These are phyloP conservation scores for Mechanitis messenoides DNA, from an alignment of 2,888 invertebrate species.

Conservation along the genomic window DNA sequence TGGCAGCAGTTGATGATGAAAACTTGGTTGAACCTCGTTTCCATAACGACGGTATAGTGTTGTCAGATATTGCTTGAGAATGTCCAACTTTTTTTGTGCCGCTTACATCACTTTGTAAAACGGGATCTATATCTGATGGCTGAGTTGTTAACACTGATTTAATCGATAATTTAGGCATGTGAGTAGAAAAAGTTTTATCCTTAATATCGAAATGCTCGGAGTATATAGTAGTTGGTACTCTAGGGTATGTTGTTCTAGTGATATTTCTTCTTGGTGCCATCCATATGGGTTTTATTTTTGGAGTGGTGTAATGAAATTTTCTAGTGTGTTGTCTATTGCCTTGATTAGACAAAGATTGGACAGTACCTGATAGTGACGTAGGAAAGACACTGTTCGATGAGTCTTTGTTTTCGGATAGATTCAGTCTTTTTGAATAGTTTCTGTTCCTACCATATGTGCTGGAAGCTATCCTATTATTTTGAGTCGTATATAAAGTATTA, in stretches of 20 bases:
- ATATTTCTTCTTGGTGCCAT: constrained; percentile 60
- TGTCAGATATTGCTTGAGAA: constrained; percentile 62
- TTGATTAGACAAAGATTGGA: constrained; percentile 36
- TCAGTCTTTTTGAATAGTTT: constrained; percentile 61
- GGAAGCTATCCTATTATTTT: constrained; percentile 44
- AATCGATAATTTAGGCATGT: constrained; percentile 39
- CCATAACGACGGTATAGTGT: constrained; percentile 66
- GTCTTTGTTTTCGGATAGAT: constrained; percentile 53
- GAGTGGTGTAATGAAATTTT: constrained; percentile 62
- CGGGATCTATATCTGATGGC: constrained; percentile 70
- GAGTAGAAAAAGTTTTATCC: constrained; percentile 46
- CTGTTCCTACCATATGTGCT: constrained; percentile 51
- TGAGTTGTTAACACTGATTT: constrained; percentile 58
- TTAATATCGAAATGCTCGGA: constrained; percentile 64
- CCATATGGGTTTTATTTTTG: constrained; percentile 62
- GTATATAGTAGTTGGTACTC: constrained; percentile 59
- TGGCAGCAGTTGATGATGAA: constrained; percentile 45
- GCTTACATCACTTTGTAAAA: constrained; percentile 59
- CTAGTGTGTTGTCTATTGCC: constrained; percentile 45
- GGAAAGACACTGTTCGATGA: constrained; percentile 56
- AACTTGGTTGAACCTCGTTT: constrained; percentile 72
- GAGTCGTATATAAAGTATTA: constrained; percentile 47
- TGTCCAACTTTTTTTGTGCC: constrained; percentile 61
- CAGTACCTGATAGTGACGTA: constrained; percentile 44
- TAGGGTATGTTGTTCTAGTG: constrained; percentile 41